Conservation (phyloP, 2,888 invertebrate genomes). For the Apotomis betuletana region DNA sequence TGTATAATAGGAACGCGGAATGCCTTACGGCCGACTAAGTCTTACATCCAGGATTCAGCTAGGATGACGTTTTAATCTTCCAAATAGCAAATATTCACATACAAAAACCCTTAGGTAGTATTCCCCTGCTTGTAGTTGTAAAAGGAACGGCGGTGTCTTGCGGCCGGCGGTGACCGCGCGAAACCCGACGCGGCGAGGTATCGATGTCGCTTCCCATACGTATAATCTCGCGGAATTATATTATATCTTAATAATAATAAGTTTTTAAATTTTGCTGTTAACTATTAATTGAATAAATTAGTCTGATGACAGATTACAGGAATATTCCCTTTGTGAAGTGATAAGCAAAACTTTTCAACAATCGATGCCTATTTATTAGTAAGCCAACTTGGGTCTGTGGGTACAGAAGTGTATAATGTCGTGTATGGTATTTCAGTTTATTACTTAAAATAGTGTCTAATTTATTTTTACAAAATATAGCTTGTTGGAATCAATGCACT, state of each 20-base stretch:
- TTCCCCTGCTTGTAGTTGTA: constrained; percentile 69
- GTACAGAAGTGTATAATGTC: too few species aligned
- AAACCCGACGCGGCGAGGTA: constrained; percentile 63
- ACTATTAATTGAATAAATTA: too few species aligned
- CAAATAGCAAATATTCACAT: not conserved
- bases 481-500: too few species aligned
- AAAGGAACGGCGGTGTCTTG: constrained; percentile 67
- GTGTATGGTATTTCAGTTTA: too few species aligned
- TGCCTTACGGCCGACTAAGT: not conserved
- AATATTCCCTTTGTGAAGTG: too few species aligned
- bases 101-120: constrained; percentile 38
- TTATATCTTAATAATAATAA: not conserved
- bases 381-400: too few species aligned
- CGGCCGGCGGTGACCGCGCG: constrained; percentile 66
- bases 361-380: too few species aligned
- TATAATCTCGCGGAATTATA: constrained; percentile 25
- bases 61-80: not conserved
- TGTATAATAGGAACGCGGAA: too few species aligned
- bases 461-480: too few species aligned
- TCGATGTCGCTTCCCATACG: constrained; percentile 73
- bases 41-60: not conserved
- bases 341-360: too few species aligned
- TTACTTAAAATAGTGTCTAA: too few species aligned
- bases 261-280: not conserved
- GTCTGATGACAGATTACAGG: too few species aligned